Evolutionary conservation across 2,888 invertebrate species (phyloP).

Genomic region (Plebejus melissa): DNA sequence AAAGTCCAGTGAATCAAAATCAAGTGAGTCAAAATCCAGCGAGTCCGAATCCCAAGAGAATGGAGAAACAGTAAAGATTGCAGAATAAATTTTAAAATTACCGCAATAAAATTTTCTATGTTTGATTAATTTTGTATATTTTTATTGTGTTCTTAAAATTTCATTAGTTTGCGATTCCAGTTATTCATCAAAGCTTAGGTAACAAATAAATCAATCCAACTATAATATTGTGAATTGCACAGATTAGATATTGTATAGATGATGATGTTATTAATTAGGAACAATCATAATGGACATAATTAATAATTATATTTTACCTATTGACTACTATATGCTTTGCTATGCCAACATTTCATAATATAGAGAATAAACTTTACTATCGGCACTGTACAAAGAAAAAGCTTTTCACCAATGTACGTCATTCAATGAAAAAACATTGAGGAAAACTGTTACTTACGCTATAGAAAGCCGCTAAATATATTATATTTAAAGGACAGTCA

Average conservation of each 20-base stretch:
- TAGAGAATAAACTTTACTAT: too few species aligned
- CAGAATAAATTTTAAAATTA: neutral
- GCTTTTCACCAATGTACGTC: neutral
- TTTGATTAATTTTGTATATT: neutral
- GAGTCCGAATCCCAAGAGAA: slow-evolving; percentile 17
- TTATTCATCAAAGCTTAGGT: too few species aligned
- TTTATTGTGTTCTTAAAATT: neutral
- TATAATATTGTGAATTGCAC: too few species aligned
- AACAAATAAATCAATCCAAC: too few species aligned
- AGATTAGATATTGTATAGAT: too few species aligned
- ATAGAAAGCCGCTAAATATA: neutral
- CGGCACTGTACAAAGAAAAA: neutral
- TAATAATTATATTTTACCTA: too few species aligned
- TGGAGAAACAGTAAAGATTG: slow-evolving; percentile 10
- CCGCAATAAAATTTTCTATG: neutral
- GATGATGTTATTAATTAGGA: too few species aligned
- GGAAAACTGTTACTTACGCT: neutral
- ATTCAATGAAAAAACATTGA: neutral
- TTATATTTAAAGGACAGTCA: neutral
- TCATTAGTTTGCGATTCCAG: too few species aligned
- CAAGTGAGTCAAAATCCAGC: neutral
- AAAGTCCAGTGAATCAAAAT: slow-evolving; percentile 1
- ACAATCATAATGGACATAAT: too few species aligned
- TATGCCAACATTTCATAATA: too few species aligned
- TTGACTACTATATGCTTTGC: too few species aligned